Evolutionary conservation across 1,140 invertebrate genomes (phyloP), one percentile per base, ranked within the genome.

Genomic region (Gerris buenoi): DNA sequence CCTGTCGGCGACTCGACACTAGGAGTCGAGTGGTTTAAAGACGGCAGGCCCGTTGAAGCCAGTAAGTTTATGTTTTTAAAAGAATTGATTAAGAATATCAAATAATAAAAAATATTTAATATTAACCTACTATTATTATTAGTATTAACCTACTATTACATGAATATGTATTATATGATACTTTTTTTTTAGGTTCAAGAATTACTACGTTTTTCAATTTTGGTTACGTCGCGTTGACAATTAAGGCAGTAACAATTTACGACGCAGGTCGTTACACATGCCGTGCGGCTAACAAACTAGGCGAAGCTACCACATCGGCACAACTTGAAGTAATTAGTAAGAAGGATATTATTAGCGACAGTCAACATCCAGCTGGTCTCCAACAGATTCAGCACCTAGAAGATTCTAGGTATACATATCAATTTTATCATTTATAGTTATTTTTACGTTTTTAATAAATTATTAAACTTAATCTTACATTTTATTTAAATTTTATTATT

Each of bases 121-220:
- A n/a, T n/a, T n/a, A n/a, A n/a, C n/a, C n/a, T n/a, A n/a, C n/a
- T n/a, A n/a, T n/a, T n/a, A n/a, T n/a, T n/a, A n/a, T n/a, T n/a
- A n/a, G n/a, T n/a, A n/a, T n/a, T n/a, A n/a, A n/a, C n/a, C n/a
- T n/a, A n/a, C n/a, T n/a, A n/a, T n/a, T n/a, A n/a, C n/a, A n/a
- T n/a, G n/a, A n/a, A n/a, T n/a, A n/a, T n/a, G n/a, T n/a, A n/a
- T n/a, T n/a, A n/a, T 70, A 69, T 69, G 74, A 74, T 23, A 69
- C n/a, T n/a, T n/a, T n/a, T n/a, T n/a, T n/a, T n/a, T n/a, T n/a
- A 85, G 84, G 84, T 80, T 94, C 91, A 33, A 84, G 94, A 76
- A 95, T 93, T 64, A 95, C 93, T 68, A 90, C 89, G 29, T 95
- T 95, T 81, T 95, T 94, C 76, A 96, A 97, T 75, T 97, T 97